Evolutionary conservation across 2,888 invertebrate genomes (phyloP), one percentile per base, ranked within the genome.

Genomic region (Phania funesta): DNA sequence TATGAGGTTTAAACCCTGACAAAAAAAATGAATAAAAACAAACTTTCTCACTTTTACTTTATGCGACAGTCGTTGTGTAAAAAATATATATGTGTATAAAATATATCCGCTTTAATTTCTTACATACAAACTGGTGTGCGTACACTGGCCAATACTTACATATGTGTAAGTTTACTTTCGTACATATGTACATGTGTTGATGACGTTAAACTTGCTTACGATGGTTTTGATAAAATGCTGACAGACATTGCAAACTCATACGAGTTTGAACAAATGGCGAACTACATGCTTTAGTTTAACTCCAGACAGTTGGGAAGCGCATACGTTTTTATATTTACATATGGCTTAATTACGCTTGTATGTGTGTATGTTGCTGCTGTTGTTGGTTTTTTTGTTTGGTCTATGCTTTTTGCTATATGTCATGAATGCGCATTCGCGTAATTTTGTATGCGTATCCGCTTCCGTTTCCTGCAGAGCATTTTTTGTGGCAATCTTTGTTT

Each of bases 381-480:
- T 48, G 48, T 32, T 26, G 29, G 8, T 65, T 58, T 60, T 67
- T 29, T 50, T 67, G n/a, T 41, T 24, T 58, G 11, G 18, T 54
- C 11, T 56, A 16, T 35, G 16, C 16, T 54, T n/a, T n/a, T n/a
- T 64, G 64, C 35, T 35, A 9, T 56, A 58, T 80, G 60, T 46
- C 54, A 81, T 76, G 71, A 73, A 77, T 73, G 80, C 71, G 80
- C 76, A 22, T 76, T 80, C 80, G 76, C 80, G 76, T 77, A 76
- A 76, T 75, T 81, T 81, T 79, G 78, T 68, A 84, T 81, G 81
- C 83, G 75, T 78, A 75, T 80, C 81, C 79, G 81, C 76, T 82
- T 84, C 81, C 84, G 76, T 73, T 81, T 82, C 79, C 84, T 73
- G 60, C 68, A 65, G 32, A 67, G 35, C 22, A 58, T 48, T 71